Evolutionary conservation across 2,888 invertebrate species (phyloP), one percentile per base, ranked within the genome.

Genomic region (Diplolepis rosae): DNA sequence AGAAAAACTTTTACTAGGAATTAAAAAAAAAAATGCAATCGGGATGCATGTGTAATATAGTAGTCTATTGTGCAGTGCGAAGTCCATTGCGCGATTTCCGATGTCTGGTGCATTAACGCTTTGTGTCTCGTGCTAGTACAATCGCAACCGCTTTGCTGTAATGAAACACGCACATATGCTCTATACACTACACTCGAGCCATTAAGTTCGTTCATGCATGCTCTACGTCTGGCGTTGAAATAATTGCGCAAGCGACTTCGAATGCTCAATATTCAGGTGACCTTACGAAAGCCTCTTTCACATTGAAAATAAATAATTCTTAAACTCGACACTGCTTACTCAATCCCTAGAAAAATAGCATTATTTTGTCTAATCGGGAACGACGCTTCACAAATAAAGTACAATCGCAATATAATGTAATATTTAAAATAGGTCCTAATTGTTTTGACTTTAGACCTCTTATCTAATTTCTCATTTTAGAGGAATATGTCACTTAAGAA

Each of bases 71-170:
- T 42, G 42, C 42, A 15, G 56, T 35, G 9, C 54, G 30, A 56
- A 56, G 56, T 61, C 39, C 61, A 61, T 61, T 61, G 61, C 39
- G 61, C 39, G 61, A 61, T 61, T 61, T 61, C 39, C 61, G 39
- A 61, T 61, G 61, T 61, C 61, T 52, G 61, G 24, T 61, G 61
- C 61, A 61, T 61, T 61, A 61, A 54, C 32, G 54, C 54, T 54
- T 54, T 54, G 30, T 54, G 39, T 56, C 56, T 56, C 61, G 61
- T 61, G 39, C 24, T 35, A 61, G 61, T 39, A 52, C 28, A 52
- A 52, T 52, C 52, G 52, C 61, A 61, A 42, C 39, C 56, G 56
- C 32, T 56, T 56, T 56, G 56, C 35, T 6, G 56, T 22, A 56
- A 56, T 35, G 56, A 56, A 56, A 56, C 56, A 32, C 56, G 39